phyloP scores from a whole-genome alignment of 2,113 vertebrate species.

The Todiramphus chloris region DNA sequence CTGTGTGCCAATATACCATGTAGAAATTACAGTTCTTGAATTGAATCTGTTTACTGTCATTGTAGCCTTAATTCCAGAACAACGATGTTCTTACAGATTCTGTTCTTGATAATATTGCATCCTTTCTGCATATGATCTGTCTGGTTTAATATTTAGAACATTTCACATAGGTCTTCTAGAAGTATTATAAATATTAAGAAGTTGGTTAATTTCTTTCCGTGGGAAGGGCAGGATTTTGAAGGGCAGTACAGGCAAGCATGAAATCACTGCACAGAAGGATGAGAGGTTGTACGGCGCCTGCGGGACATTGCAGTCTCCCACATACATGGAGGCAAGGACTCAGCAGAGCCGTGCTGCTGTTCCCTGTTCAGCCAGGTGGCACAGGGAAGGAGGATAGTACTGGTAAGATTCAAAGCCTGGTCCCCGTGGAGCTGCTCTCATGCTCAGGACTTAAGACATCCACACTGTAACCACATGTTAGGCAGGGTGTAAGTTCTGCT shows the following conservation, averaged over 20 bases:
- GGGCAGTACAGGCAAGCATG: not conserved
- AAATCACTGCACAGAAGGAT: not conserved
- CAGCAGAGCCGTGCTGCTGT: not conserved
- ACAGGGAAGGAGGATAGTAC: not conserved
- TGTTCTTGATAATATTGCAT: conserved; percentile 12
- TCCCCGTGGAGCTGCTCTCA: not conserved
- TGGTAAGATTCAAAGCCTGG: not conserved
- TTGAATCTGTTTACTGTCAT: conserved; percentile 1
- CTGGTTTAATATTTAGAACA: not conserved
- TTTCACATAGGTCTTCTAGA: not conserved
- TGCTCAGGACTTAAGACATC: not conserved
- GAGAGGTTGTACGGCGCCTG: not conserved
- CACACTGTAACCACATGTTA: not conserved
- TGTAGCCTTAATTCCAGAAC: conserved; percentile 38
- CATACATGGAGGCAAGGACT: not conserved
- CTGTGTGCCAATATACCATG: not conserved
- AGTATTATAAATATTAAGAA: not conserved
- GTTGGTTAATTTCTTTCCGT: not conserved
- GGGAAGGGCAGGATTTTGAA: not conserved
- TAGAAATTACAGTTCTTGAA: not conserved
- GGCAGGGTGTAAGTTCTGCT: not conserved
- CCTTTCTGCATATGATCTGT: not conserved
- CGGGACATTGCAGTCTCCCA: not conserved
- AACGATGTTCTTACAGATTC: not conserved
- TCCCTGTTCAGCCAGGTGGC: not conserved